These are phyloP conservation scores for Myzus persicae DNA, from an alignment of 1,140 invertebrate genomes.

Conservation along the genomic window DNA sequence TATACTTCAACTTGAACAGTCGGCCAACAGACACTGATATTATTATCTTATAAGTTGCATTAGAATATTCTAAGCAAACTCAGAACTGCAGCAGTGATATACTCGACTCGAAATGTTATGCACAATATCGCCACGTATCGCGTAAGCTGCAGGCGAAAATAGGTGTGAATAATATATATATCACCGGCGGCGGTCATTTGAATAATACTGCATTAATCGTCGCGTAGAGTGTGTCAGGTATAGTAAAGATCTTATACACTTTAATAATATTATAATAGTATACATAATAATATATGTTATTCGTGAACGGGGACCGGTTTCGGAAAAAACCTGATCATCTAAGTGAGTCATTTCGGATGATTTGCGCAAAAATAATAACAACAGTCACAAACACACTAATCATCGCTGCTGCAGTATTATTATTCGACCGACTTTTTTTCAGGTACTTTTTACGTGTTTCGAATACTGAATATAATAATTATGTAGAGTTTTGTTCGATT, in stretches of 20 bases:
- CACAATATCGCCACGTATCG: too few species aligned
- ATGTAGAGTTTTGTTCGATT: background rate
- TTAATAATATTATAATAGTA: background rate
- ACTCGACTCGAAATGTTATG: background rate
- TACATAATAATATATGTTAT: background rate
- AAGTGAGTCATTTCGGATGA: slow-evolving; percentile 22
- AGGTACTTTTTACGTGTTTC: background rate
- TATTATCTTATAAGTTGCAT: background rate
- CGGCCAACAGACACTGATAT: background rate
- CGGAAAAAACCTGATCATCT: background rate
- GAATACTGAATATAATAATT: background rate
- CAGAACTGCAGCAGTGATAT: background rate
- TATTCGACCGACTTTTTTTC: background rate
- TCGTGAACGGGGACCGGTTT: background rate
- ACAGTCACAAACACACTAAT: background rate
- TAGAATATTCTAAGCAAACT: background rate
- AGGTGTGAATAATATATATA: background rate
- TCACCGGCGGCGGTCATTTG: background rate
- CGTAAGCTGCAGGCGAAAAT: background rate
- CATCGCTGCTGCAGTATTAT: background rate
- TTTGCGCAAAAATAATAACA: background rate
- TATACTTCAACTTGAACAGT: background rate
- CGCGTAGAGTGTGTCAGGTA: background rate
- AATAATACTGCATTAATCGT: background rate
- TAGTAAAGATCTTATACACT: background rate